These are phyloP conservation scores for Anguilla rostrata DNA, from an alignment of 2,113 vertebrate genomes.

Conservation along the genomic window DNA sequence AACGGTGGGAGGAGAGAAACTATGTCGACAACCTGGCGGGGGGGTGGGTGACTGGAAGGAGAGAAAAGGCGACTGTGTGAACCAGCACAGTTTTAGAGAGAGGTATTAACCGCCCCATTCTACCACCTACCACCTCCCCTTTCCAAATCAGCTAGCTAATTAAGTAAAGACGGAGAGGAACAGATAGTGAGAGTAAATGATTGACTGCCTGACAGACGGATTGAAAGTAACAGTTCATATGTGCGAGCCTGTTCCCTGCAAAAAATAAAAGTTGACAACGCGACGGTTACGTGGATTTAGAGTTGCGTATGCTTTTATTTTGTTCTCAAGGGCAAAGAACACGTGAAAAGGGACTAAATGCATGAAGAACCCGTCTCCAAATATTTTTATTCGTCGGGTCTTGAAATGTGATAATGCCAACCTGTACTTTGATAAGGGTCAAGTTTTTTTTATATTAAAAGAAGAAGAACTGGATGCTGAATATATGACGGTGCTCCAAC, in stretches of 20 bases:
- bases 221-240: constrained; percentile 26
- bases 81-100: constrained; percentile 2
- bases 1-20: not conserved
- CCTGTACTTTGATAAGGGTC: not conserved
- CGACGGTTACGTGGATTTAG: constrained; percentile 58
- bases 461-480: constrained; percentile 6
- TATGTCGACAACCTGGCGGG: not conserved
- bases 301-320: constrained; percentile 54
- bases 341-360: constrained; percentile 51
- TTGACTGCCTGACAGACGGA: constrained; percentile 36
- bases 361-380: constrained; percentile 46
- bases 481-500: not conserved
- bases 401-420: not conserved
- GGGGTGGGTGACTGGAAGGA: not conserved
- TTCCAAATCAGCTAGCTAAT: constrained; percentile 16
- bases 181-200: constrained; percentile 40
- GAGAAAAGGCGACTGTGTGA: constrained; percentile 11
- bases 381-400: not conserved
- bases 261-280: constrained; percentile 64
- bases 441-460: constrained; percentile 3
- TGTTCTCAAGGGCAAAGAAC: constrained; percentile 67
- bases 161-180: constrained; percentile 16
- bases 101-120: constrained; percentile 14
- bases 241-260: constrained; percentile 30
- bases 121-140: constrained; percentile 16